Percentiles rank a stretch among this genome's conserved stretches.
phyloP scores from a whole-genome alignment of 2,113 vertebrate species.

The Spermophilus dauricus region DNA sequence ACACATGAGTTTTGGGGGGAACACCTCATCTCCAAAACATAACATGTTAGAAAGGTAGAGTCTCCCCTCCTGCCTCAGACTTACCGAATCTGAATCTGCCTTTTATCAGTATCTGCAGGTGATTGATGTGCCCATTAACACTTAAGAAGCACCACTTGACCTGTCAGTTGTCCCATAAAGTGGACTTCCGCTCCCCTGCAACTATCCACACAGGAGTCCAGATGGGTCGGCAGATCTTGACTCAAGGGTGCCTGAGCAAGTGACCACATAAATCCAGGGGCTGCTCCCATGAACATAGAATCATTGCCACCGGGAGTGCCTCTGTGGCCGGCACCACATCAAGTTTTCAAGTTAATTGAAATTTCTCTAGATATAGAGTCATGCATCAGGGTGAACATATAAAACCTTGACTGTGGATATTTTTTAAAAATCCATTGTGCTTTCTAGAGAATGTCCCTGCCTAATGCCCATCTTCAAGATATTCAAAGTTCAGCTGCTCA shows the following conservation, averaged over 20 bases:
- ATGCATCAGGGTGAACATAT: not conserved
- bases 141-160: not conserved
- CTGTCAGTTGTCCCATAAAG: not conserved
- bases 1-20: no score
- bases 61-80: no score
- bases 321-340: not conserved
- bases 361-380: not conserved
- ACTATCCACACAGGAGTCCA: not conserved
- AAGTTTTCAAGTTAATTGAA: slow-evolving; percentile 19
- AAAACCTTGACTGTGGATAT: not conserved
- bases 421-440: slow-evolving; percentile 42
- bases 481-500: not conserved
- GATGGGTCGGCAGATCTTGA: not conserved
- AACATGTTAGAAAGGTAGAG: not conserved
- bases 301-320: not conserved
- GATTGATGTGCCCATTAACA: not conserved
- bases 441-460: not conserved
- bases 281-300: not conserved
- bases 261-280: no score
- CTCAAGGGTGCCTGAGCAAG: not conserved
- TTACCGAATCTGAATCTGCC: not conserved
- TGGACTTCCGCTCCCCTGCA: not conserved
- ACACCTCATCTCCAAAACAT: no score
- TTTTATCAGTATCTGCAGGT: not conserved
- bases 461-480: not conserved